phyloP scores from a whole-genome alignment of 1,140 invertebrate genomes.

The Drosophila pachea region DNA sequence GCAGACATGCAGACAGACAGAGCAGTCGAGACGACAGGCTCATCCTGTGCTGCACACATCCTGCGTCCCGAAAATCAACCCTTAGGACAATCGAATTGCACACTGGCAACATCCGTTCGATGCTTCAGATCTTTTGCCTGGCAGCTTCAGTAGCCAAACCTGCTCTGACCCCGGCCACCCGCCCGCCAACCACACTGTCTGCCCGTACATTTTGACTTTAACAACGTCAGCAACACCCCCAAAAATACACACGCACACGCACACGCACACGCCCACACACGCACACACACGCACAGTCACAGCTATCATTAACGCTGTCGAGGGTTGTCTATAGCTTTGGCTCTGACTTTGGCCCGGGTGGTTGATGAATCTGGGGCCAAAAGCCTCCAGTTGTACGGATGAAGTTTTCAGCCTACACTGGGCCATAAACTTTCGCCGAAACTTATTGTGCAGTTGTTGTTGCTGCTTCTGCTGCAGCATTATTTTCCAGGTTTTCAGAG shows the following conservation, averaged over 20 bases:
- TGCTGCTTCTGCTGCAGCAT: background rate
- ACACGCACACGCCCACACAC: constrained; percentile 30
- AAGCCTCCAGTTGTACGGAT: background rate
- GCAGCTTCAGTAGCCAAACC: constrained; percentile 9
- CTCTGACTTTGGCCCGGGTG: constrained; percentile 3
- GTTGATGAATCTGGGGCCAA: constrained; percentile 25
- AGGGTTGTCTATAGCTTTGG: constrained; percentile 55
- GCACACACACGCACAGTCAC: constrained; percentile 4
- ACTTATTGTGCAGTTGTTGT: constrained; percentile 19
- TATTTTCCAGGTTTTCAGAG: constrained; percentile 11
- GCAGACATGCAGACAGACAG: background rate
- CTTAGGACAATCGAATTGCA: constrained; percentile 48
- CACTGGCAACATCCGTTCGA: constrained; percentile 25
- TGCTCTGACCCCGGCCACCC: background rate
- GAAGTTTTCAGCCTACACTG: constrained; percentile 23
- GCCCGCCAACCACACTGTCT: constrained; percentile 29
- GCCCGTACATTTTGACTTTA: constrained; percentile 70
- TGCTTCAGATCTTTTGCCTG: constrained; percentile 28
- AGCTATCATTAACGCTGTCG: constrained; percentile 67
- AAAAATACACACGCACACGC: constrained; percentile 9
- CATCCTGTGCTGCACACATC: constrained; percentile 28
- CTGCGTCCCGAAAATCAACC: constrained; percentile 50
- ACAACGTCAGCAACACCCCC: constrained; percentile 74
- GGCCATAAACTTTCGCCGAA: constrained; percentile 23
- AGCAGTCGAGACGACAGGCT: constrained; percentile 44